Evolutionary conservation across 2,888 invertebrate genomes (phyloP).

Genomic region (Uropetala carovei): DNA sequence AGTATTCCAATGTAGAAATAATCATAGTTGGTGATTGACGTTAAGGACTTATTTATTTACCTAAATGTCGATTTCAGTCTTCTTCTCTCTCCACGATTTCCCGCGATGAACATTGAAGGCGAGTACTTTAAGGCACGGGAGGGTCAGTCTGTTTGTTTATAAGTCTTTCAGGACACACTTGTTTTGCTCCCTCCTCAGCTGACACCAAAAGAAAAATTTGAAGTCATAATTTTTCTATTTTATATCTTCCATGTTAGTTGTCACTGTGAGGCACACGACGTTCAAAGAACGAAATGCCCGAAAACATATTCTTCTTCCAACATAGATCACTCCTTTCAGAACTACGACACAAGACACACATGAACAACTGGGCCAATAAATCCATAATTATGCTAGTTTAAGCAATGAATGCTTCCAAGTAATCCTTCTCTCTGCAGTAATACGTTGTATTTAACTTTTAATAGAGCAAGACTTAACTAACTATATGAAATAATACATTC

Average conservation of each 20-base stretch:
- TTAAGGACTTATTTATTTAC: not conserved
- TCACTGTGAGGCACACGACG: conserved; percentile 34
- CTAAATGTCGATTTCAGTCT: conserved; percentile 54
- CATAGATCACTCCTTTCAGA: conserved; percentile 8
- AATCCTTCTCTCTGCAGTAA: not conserved
- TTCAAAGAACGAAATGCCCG: conserved; percentile 22
- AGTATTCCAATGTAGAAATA: too few relatives aligned
- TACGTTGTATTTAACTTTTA: not conserved
- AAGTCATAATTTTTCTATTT: conserved; percentile 41
- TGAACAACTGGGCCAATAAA: conserved; percentile 28
- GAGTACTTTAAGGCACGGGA: conserved; percentile 60
- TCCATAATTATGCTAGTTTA: not conserved
- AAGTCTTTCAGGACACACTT: conserved; percentile 13
- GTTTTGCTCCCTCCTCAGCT: conserved; percentile 53
- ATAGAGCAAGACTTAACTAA: not conserved
- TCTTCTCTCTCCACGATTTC: conserved; percentile 55
- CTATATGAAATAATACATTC: conserved; percentile 37
- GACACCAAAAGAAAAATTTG: conserved; percentile 55
- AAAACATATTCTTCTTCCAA: conserved; percentile 40
- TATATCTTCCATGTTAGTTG: conserved; percentile 37
- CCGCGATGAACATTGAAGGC: conserved; percentile 58
- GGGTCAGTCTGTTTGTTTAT: conserved; percentile 53
- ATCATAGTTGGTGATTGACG: too few relatives aligned
- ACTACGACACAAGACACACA: conserved; percentile 30
- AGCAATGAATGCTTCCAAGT: not conserved